Evolutionary conservation across 2,113 vertebrate species (phyloP).

Genomic region (Fulmarus glacialis): DNA sequence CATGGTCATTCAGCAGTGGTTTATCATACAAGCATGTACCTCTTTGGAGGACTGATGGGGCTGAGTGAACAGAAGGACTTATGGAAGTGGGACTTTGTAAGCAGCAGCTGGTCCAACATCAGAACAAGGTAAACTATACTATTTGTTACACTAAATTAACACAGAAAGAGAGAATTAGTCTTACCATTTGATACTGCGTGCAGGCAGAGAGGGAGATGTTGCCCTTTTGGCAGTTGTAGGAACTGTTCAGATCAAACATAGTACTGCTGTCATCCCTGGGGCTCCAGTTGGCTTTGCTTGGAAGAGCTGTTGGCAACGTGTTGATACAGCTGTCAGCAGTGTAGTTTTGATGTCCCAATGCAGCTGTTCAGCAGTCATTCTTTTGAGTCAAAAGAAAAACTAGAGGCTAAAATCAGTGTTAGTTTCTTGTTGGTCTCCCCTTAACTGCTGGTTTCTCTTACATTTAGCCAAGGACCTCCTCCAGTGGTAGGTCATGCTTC

Average conservation of each 20-base stretch:
- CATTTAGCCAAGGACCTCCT: slow-evolving; percentile 81
- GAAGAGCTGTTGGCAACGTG: not conserved
- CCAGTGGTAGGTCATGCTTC: slow-evolving; percentile 83
- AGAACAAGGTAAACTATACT: slow-evolving; percentile 75
- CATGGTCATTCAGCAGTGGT: slow-evolving; percentile 82
- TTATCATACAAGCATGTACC: slow-evolving; percentile 80
- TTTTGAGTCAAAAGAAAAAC: slow-evolving; percentile 13
- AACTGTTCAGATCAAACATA: not conserved
- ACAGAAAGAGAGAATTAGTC: not conserved
- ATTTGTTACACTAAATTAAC: not conserved
- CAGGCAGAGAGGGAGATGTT: not conserved
- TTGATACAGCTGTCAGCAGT: slow-evolving; percentile 9
- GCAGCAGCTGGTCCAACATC: slow-evolving; percentile 80
- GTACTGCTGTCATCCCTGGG: not conserved
- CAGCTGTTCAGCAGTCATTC: not conserved
- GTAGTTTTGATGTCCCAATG: not conserved
- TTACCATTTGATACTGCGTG: fast-evolving
- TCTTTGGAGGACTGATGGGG: slow-evolving; percentile 84
- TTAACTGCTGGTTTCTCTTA: slow-evolving; percentile 22
- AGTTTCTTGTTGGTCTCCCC: not conserved
- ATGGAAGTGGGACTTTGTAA: slow-evolving; percentile 82
- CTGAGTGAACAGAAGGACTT: slow-evolving; percentile 86
- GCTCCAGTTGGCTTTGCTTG: not conserved
- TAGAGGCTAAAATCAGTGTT: not conserved
- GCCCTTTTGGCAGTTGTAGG: not conserved